These are phyloP conservation scores for Drosophila neutralis DNA, from an alignment of 2,888 invertebrate genomes.

Conservation along the genomic window DNA sequence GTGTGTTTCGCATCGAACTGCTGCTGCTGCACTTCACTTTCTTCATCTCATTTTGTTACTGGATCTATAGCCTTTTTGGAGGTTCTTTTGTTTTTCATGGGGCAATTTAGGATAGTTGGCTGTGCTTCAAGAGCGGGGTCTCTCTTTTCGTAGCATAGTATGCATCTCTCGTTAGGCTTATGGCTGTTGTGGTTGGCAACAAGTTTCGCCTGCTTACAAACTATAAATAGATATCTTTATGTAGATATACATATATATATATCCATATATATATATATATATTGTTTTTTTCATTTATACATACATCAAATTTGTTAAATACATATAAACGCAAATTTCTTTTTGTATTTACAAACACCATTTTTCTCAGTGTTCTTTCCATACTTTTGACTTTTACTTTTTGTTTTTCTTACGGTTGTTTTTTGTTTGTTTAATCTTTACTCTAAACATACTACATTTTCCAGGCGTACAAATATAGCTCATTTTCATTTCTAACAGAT, in stretches of 20 bases:
- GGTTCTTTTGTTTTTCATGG: not conserved
- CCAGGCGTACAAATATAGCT: constrained; percentile 24
- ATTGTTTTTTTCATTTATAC: constrained; percentile 1
- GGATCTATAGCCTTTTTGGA: constrained; percentile 11
- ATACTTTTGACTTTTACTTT: constrained; percentile 3
- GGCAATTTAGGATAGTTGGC: constrained; percentile 18
- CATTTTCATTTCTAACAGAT: constrained; percentile 17
- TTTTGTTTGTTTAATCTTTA: constrained; percentile 5
- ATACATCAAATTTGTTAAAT: constrained; percentile 46
- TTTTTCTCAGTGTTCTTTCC: constrained; percentile 13
- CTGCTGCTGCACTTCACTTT: constrained; percentile 1
- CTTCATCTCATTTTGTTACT: not conserved
- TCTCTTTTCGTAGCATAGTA: constrained; percentile 10
- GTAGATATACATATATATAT: constrained; percentile 9
- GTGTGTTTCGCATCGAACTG: not conserved
- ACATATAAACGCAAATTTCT: constrained; percentile 57
- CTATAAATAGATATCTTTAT: constrained; percentile 28
- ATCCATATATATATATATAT: constrained; percentile 3
- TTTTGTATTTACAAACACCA: constrained; percentile 44
- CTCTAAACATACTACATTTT: constrained; percentile 14
- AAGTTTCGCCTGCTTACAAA: constrained; percentile 32
- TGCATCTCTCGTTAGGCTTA: constrained; percentile 51
- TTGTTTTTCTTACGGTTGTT: not conserved
- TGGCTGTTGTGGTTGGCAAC: constrained; percentile 51
- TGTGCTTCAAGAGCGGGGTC: constrained; percentile 24